Evolutionary conservation across 2,797 vertebrate genomes (phyloP), one percentile per base, ranked within the genome.

Genomic region (Salarias fasciatus): DNA sequence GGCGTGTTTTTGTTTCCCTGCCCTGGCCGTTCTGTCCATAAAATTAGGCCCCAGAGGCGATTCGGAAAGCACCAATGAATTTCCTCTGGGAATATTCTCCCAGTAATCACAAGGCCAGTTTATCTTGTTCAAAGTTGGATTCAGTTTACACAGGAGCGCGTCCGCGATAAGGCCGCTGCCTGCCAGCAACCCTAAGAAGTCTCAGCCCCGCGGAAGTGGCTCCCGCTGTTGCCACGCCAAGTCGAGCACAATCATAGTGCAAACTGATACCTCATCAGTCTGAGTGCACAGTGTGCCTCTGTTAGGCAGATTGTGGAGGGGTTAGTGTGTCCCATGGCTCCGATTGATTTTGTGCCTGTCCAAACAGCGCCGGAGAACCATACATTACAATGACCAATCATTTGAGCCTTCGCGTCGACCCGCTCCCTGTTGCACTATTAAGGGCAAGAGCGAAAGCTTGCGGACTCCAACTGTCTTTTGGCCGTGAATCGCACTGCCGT

Each of bases 331-430:
- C 87, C 86, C 82, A 69, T 59, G 66, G 72, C 72, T 72, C 67
- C 30, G 7, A 89, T 88, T 89, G 87, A 91, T 90, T 87, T 75
- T 75, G 55, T 69, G 81, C 60, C 77, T 71, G 80, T 85, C 81
- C 72, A 72, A 85, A 80, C 74, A 71, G 56, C 64, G 13, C 77
- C 45, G 8, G 62, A 69, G 66, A 89, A 70, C 73, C 82, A 69
- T 88, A 67, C 59, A 67, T 89, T 87, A 83, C 64, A 13, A 44
- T 50, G 63, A 77, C 77, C 82, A 80, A 82, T 89, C 74, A 62
- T 77, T 75, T 40, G 63, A 55, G 45, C 75, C 63, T 75, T 72
- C 80, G 72, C 72, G 58, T 46, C 33, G 33, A 37, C 55, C 68
- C 15, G 18, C 60, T 66, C 76, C 75, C 56, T 44, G 18, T 80